Conservation (phyloP, 1,140 invertebrate genomes). For the Lucilia sericata region DNA sequence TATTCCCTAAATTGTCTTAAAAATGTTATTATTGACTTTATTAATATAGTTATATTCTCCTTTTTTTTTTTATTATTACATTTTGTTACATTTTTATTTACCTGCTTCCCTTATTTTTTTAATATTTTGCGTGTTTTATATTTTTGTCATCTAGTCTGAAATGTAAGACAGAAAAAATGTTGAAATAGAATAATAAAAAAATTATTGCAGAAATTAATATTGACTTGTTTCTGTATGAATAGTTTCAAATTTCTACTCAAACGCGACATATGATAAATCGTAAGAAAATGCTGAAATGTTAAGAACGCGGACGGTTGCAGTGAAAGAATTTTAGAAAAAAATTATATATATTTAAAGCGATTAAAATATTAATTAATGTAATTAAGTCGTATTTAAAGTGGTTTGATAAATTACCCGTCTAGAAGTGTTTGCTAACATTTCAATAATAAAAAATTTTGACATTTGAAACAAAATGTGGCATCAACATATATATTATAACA, state of each 20-base stretch:
- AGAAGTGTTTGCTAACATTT: too few relatives aligned
- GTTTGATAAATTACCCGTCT: too few relatives aligned
- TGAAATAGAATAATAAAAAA: not conserved
- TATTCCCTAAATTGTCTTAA: slow-evolving; percentile 27
- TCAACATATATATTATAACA: too few relatives aligned
- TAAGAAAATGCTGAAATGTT: not conserved
- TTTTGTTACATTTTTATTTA: not conserved
- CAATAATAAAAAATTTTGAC: too few relatives aligned
- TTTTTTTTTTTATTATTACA: not conserved
- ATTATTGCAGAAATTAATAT: slow-evolving; percentile 11
- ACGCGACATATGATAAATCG: not conserved
- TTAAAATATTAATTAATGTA: not conserved
- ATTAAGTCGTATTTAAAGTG: too few relatives aligned
- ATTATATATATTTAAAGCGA: not conserved
- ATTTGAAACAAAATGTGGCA: too few relatives aligned
- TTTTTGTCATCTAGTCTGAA: not conserved
- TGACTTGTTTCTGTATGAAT: not conserved
- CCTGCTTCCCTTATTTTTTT: not conserved
- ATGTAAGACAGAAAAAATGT: not conserved
- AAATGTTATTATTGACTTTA: slow-evolving; percentile 27
- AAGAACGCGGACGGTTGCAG: not conserved
- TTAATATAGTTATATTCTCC: not conserved
- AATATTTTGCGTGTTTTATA: slow-evolving; percentile 4
- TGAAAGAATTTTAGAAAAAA: not conserved
- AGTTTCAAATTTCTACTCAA: slow-evolving; percentile 20